Evolutionary conservation across 2,113 vertebrate genomes (phyloP).

Genomic region (human (Homo sapiens)): GRCh38 chr6:147731501-147732000

Average conservation of each 20-base stretch:
- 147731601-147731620: background rate
- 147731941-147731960: background rate
- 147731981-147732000: conserved; percentile 27
- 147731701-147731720: accelerated
- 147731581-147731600: background rate
- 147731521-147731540: background rate
- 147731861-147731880: background rate
- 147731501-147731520: background rate
- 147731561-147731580: background rate
- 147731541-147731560: background rate
- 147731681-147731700: background rate
- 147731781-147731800: background rate
- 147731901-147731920: background rate
- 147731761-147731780: background rate
- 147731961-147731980: conserved; percentile 25
- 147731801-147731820: background rate
- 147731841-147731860: background rate
- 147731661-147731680: background rate
- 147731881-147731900: background rate
- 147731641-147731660: background rate
- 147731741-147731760: background rate
- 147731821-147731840: background rate
- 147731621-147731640: background rate
- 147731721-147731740: background rate
- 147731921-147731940: background rate